Percentiles rank a stretch among this genome's conserved stretches.
Conservation (phyloP, 2,797 vertebrate genomes). For the Perodicticus potto region DNA sequence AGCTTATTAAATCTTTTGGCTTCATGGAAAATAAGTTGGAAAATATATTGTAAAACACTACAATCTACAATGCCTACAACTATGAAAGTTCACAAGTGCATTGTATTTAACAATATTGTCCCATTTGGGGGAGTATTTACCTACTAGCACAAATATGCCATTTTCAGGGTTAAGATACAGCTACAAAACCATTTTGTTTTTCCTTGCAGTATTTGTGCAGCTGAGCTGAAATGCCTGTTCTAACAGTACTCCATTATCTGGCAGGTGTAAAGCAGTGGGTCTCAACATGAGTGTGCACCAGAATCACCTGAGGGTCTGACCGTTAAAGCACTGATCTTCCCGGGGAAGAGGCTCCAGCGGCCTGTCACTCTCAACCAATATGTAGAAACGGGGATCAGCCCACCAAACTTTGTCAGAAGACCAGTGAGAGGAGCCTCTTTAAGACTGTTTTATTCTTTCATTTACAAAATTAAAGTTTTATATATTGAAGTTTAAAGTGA, state of each 20-base stretch:
- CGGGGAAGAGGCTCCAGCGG: too few species aligned
- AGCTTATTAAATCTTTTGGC: conserved; percentile 1
- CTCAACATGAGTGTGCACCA: neutral
- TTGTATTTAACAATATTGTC: neutral
- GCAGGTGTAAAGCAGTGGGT: neutral
- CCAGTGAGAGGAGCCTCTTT: too few species aligned
- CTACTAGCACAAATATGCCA: neutral
- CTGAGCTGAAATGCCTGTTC: neutral
- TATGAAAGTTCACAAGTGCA: neutral
- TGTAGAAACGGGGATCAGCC: too few species aligned
- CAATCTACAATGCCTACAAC: neutral
- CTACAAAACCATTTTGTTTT: neutral
- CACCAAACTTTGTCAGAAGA: too few species aligned
- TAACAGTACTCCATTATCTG: neutral
- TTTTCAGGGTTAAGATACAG: neutral
- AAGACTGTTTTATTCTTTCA: too few species aligned
- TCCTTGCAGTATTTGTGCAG: neutral
- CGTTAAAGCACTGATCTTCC: neutral
- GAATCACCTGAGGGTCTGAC: neutral
- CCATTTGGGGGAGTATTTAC: neutral
- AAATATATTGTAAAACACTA: neutral
- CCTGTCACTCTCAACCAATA: too few species aligned
- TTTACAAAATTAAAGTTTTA: too few species aligned
- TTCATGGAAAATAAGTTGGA: neutral
- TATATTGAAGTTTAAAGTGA: too few species aligned